These are phyloP conservation scores for Indicator indicator DNA, from an alignment of 2,113 vertebrate genomes.

Conservation along the genomic window DNA sequence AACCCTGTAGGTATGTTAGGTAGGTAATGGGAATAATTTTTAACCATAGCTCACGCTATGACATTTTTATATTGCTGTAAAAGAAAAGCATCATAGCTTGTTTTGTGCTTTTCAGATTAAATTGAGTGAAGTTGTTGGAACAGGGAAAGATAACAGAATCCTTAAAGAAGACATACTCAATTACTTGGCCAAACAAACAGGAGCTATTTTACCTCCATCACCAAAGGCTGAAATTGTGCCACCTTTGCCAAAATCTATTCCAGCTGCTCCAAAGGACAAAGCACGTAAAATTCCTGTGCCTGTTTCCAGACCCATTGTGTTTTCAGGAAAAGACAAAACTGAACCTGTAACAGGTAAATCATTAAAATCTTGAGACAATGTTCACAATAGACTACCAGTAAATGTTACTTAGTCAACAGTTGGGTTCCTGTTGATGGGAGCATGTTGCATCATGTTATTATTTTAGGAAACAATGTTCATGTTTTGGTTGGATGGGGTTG, in stretches of 20 bases:
- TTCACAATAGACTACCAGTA: neutral
- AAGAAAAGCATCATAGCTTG: neutral
- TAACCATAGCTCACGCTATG: neutral
- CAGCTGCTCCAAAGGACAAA: slow-evolving; percentile 64
- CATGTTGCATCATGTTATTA: neutral
- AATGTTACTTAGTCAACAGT: neutral
- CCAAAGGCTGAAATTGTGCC: slow-evolving; percentile 85
- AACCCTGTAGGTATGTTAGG: neutral
- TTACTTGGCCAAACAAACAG: slow-evolving; percentile 93
- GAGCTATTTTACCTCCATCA: slow-evolving; percentile 92
- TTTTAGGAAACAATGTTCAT: neutral
- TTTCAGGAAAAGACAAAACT: slow-evolving; percentile 87
- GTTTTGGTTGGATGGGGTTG: neutral
- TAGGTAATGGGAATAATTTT: neutral
- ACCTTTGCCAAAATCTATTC: slow-evolving; percentile 62
- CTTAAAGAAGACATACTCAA: slow-evolving; percentile 98
- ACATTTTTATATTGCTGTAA: neutral
- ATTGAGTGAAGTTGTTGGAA: slow-evolving; percentile 93
- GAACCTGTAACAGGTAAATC: slow-evolving; percentile 90
- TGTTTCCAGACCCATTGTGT: slow-evolving; percentile 68
- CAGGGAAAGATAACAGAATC: slow-evolving; percentile 93
- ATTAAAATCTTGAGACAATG: neutral
- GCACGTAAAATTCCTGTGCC: slow-evolving; percentile 44
- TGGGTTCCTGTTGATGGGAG: neutral
- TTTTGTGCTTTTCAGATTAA: slow-evolving; percentile 86